Conservation (phyloP, 2,113 vertebrate genomes). For the Melanerpes formicivorus region DNA sequence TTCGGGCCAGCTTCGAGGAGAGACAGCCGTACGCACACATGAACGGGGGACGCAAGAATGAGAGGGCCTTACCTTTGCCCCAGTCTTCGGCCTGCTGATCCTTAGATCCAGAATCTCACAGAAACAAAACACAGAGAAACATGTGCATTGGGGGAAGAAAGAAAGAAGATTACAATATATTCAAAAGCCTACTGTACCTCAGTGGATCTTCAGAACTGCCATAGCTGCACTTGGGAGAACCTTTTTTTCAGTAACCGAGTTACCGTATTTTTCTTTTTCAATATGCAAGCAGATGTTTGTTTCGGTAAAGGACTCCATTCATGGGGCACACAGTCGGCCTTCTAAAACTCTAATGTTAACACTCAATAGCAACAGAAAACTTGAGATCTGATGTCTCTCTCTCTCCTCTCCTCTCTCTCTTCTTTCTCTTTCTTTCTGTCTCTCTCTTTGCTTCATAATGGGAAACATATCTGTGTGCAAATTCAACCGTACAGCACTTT, state of each 20-base stretch:
- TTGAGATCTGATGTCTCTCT: slow-evolving; percentile 71
- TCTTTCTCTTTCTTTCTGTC: slow-evolving; percentile 15
- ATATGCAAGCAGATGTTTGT: slow-evolving; percentile 82
- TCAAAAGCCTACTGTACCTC: slow-evolving; percentile 88
- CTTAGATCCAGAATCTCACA: slow-evolving; percentile 18
- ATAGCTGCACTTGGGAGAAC: slow-evolving; percentile 80
- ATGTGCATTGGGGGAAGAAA: slow-evolving; percentile 48
- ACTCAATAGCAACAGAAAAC: slow-evolving; percentile 78
- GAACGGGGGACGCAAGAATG: slow-evolving; percentile 96
- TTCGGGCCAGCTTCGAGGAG: slow-evolving; percentile 91
- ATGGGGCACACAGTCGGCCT: slow-evolving; percentile 77
- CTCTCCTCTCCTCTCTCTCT: background rate
- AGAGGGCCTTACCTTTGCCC: slow-evolving; percentile 92
- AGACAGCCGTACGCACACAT: slow-evolving; percentile 96
- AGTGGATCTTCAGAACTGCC: slow-evolving; percentile 84
- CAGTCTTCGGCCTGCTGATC: slow-evolving; percentile 99
- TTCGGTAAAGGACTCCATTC: slow-evolving; percentile 74
- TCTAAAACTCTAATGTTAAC: slow-evolving; percentile 78
- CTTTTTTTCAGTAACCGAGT: slow-evolving; percentile 78
- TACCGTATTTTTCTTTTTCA: slow-evolving; percentile 71
- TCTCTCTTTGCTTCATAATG: slow-evolving; percentile 73
- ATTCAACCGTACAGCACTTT: slow-evolving; percentile 86
- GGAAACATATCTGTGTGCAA: slow-evolving; percentile 85
- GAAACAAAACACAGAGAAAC: background rate
- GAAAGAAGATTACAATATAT: slow-evolving; percentile 64